Percentiles rank a stretch among this genome's conserved stretches.
Evolutionary conservation across 2,113 vertebrate species (phyloP).

Genomic region (Orcinus orca): DNA sequence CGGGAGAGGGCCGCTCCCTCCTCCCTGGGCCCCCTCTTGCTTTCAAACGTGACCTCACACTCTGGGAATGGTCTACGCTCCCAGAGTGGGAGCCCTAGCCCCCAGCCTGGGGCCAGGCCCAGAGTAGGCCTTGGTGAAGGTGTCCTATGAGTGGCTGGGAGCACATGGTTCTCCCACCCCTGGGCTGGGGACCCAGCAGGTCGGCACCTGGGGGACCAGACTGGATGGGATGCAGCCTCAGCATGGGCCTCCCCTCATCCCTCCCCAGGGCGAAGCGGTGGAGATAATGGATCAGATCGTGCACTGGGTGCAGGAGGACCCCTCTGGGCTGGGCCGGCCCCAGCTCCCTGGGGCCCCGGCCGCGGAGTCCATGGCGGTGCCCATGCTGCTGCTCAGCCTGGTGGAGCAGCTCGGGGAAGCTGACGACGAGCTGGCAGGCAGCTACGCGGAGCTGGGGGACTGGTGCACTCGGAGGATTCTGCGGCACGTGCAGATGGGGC

Average conservation of each 20-base stretch:
- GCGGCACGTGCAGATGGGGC: background rate
- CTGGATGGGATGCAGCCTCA: background rate
- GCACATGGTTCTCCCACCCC: background rate
- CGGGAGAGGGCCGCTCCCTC: no score
- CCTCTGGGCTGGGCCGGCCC: conserved; percentile 85
- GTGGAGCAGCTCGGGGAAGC: conserved; percentile 88
- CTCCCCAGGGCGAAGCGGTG: conserved; percentile 80
- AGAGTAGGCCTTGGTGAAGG: background rate
- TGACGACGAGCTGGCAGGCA: conserved; percentile 60
- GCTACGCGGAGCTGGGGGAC: conserved; percentile 82
- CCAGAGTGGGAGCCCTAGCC: background rate
- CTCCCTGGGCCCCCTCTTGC: background rate
- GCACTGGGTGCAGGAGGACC: conserved; percentile 87
- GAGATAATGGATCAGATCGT: conserved; percentile 90
- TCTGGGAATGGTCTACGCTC: background rate
- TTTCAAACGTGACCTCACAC: background rate
- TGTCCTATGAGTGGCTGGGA: background rate
- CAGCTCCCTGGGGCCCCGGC: conserved; percentile 80
- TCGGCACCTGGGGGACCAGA: background rate
- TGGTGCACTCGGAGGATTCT: conserved; percentile 88
- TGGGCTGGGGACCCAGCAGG: background rate
- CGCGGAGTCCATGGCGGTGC: conserved; percentile 88
- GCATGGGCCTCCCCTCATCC: background rate
- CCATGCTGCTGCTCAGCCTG: conserved; percentile 92
- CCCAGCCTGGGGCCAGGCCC: rapidly evolving